Evolutionary conservation across 2,888 invertebrate genomes (phyloP).

Genomic region (Drepana falcataria): DNA sequence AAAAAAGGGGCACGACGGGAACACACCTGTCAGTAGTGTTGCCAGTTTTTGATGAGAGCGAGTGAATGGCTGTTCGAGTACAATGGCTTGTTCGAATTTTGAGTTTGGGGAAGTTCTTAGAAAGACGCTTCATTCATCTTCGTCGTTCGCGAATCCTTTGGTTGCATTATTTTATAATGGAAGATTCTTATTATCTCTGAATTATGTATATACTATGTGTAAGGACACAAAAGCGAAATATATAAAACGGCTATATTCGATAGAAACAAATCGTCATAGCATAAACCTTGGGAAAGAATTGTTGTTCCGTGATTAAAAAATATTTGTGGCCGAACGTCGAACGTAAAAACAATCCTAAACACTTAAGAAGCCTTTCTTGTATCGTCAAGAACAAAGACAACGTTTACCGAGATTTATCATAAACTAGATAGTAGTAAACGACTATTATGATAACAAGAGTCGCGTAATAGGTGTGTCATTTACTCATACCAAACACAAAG

Average conservation of each 20-base stretch:
- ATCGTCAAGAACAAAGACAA: no score
- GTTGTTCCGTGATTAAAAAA: no score
- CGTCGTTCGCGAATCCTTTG: conserved; percentile 12
- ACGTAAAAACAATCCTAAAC: no score
- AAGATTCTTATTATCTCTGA: neutral
- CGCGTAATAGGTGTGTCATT: conserved; percentile 33
- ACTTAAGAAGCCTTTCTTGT: no score
- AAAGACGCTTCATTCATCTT: conserved; percentile 10
- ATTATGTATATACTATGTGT: neutral
- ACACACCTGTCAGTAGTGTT: conserved; percentile 77
- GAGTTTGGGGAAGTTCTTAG: conserved; percentile 31
- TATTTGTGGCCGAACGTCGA: no score
- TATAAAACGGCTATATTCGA: no score
- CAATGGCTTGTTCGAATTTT: conserved; percentile 58
- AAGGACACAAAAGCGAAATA: neutral
- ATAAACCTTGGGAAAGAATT: no score
- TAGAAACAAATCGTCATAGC: no score
- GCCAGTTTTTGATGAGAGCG: conserved; percentile 74
- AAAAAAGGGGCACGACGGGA: conserved; percentile 77
- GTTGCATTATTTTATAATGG: conserved; percentile 4
- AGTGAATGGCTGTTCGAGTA: conserved; percentile 60
- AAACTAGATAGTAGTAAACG: conserved; percentile 7
- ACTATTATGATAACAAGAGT: conserved; percentile 12
- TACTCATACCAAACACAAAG: conserved; percentile 42
- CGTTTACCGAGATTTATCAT: conserved; percentile 1